Percentiles rank a stretch among this genome's conserved stretches.
phyloP scores from a whole-genome alignment of 2,888 invertebrate species.

The Epirrhoe tristata region DNA sequence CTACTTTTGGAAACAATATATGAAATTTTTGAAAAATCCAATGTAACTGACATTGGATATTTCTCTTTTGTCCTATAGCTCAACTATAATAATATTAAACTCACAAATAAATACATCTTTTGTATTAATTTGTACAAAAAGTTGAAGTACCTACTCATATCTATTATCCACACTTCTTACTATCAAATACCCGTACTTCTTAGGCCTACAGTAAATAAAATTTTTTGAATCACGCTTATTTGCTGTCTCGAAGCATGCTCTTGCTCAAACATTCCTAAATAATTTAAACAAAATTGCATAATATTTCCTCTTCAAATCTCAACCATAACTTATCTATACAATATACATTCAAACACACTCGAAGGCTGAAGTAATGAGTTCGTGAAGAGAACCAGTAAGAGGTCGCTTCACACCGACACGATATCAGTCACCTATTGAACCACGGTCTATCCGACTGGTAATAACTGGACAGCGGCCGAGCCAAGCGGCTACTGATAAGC shows the following conservation, averaged over 20 bases:
- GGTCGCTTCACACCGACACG: constrained; percentile 76
- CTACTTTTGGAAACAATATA: no score
- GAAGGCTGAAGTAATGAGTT: constrained; percentile 47
- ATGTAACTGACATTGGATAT: no score
- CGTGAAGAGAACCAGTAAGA: constrained; percentile 74
- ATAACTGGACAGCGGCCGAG: constrained; percentile 83
- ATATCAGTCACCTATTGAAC: constrained; percentile 87
- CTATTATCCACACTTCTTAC: no score
- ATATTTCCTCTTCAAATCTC: constrained; percentile 19
- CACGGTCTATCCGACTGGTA: constrained; percentile 84
- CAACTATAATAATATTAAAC: no score
- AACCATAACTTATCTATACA: constrained; percentile 26
- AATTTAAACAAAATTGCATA: constrained; percentile 18
- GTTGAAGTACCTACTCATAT: neutral
- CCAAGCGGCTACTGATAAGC: constrained; percentile 78
- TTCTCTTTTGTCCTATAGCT: no score
- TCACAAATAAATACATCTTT: no score
- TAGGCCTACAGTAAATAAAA: neutral
- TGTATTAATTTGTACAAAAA: no score
- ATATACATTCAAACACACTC: constrained; percentile 29
- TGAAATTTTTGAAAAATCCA: no score
- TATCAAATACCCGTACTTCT: neutral
- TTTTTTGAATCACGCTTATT: neutral
- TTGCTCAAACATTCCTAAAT: neutral
- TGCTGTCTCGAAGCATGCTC: neutral